Percentiles rank a stretch among this genome's conserved stretches.
These are phyloP conservation scores for Rallus crepitans DNA, from an alignment of 2,797 vertebrate species.

Conservation along the genomic window DNA sequence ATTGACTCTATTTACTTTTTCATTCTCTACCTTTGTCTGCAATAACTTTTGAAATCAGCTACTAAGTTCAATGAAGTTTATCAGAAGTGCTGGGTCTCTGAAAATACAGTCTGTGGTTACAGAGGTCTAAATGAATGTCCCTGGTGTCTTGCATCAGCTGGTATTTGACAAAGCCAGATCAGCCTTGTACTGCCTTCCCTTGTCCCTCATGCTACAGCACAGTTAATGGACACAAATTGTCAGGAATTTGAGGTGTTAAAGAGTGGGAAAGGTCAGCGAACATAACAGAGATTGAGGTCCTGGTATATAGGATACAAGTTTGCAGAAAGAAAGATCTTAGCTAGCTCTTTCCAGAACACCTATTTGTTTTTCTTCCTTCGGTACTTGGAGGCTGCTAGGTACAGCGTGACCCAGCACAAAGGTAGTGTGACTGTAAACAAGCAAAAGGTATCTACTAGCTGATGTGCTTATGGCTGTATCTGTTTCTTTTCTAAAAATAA, in stretches of 20 bases:
- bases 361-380: not conserved
- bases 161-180: not conserved
- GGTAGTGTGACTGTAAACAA: not conserved
- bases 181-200: not conserved
- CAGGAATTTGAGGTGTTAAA: not conserved
- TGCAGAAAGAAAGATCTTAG: not conserved
- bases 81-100: not conserved
- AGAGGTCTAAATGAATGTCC: not conserved
- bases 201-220: rapidly evolving
- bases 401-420: not conserved
- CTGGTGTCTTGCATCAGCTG: not conserved
- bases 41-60: not conserved
- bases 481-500: not conserved
- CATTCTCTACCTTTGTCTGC: not conserved
- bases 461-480: not conserved
- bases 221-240: not conserved
- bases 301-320: not conserved
- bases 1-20: not conserved
- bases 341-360: not conserved
- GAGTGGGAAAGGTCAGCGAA: not conserved
- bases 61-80: not conserved
- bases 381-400: not conserved
- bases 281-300: not conserved
- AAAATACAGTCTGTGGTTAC: not conserved
- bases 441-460: not conserved